A percentile compares a stretch with the other conserved stretches of the same genome.
Conservation (phyloP, 2,113 vertebrate genomes). For the Sylvilagus bachmani region DNA sequence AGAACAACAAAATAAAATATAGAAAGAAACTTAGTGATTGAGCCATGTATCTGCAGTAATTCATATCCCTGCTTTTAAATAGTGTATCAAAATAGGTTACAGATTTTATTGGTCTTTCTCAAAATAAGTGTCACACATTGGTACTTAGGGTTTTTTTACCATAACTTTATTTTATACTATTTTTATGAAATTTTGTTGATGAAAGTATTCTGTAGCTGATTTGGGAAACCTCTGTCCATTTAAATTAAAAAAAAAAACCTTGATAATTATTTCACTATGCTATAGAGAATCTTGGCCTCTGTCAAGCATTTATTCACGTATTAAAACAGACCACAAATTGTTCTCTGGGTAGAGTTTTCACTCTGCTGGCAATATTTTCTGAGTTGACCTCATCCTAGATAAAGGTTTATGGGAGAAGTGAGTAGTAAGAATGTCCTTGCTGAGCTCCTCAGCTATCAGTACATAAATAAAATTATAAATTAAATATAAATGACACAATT, state of each 20-base stretch:
- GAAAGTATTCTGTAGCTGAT: neutral
- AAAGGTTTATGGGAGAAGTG: neutral
- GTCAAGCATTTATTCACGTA: constrained; percentile 40
- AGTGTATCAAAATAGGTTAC: constrained; percentile 39
- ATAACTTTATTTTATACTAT: constrained; percentile 43
- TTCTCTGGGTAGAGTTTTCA: constrained; percentile 51
- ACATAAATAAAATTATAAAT: constrained; percentile 59
- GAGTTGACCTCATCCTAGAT: neutral
- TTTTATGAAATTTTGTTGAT: constrained; percentile 51
- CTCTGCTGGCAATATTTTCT: constrained; percentile 45
- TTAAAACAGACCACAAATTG: constrained; percentile 37
- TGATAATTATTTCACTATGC: constrained; percentile 33
- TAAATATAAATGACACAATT: constrained; percentile 50
- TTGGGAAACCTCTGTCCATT: neutral
- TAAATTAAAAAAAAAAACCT: neutral
- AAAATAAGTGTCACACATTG: constrained; percentile 12
- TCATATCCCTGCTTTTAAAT: constrained; percentile 18
- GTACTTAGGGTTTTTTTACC: neutral
- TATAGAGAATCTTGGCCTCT: neutral
- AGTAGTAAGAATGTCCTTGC: neutral
- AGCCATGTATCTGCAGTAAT: neutral
- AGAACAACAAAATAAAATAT: constrained; percentile 44
- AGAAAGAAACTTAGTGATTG: constrained; percentile 44
- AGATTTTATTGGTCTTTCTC: constrained; percentile 50
- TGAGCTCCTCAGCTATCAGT: neutral